Evolutionary conservation across 2,888 invertebrate species (phyloP), one percentile per base, ranked within the genome.

Genomic region (Lobophora halterata): DNA sequence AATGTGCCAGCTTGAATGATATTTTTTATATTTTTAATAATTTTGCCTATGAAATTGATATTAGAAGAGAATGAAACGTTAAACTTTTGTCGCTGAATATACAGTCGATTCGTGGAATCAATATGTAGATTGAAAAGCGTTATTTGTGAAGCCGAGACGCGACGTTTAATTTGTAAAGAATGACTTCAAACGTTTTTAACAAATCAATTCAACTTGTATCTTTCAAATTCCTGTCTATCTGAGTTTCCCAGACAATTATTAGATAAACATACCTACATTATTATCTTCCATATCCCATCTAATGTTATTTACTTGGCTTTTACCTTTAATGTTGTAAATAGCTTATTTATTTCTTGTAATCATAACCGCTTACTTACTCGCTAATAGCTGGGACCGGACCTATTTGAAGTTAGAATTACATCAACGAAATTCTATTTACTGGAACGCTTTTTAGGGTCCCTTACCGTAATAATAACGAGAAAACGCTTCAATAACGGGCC

Each of bases 401-500:
- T 36, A 39, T 35, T 30, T 33, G 17, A 26, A 29, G 30, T 34
- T 41, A 37, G 44, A 46, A 49, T 49, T 42, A 46, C 39, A 45
- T 32, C 32, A 38, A 36, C 43, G 38, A 46, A 43, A 47, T 43
- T 47, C 32, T 45, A 34, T 44, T 46, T 35, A 47, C 42, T 27
- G 10, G 28, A 41, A 49, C 43, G 38, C 33, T 35, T 40, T 34
- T 37, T 40, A 34, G 34, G 41, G 41, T 42, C 42, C 47, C 45
- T 43, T 26, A 36, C 49, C 41, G 49, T 43, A 41, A 49, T 47
- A 49, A 49, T 49, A 49, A 47, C 47, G 46, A 47, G 49, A 52
- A 44, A 49, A 52, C 39, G 49, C 40, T 47, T 52, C 47, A 36
- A 46, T 49, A 49, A 49, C 43, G 41, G 43, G 30, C 43, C 12